Conservation (phyloP, 2,113 vertebrate species). For the Eptesicus fuscus region DNA sequence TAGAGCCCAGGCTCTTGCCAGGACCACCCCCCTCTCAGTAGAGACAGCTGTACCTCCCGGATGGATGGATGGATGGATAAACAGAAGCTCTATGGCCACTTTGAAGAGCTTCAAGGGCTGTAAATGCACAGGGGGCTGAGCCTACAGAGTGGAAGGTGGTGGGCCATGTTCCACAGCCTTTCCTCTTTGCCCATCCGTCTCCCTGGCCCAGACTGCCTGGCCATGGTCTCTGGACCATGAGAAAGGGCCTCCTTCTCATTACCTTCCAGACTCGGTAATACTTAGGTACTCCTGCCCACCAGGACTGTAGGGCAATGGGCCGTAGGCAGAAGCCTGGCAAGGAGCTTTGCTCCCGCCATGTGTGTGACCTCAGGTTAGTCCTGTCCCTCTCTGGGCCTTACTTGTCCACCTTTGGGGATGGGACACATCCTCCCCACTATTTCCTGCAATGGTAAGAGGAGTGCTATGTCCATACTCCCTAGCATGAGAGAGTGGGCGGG, state of each 20-base stretch:
- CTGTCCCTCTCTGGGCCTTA: not conserved
- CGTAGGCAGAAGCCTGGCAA: not conserved
- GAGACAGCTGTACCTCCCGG: not conserved
- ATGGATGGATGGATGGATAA: not conserved
- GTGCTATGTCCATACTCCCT: not conserved
- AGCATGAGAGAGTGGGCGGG: not conserved
- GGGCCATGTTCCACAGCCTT: not conserved
- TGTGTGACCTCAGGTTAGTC: not conserved
- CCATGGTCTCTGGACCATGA: not conserved
- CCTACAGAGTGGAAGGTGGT: not conserved
- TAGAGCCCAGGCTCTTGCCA: not conserved
- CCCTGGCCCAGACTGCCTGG: not conserved
- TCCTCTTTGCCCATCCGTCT: not conserved
- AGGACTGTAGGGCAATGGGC: not conserved
- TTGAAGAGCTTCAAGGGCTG: not conserved
- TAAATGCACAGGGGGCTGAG: not conserved
- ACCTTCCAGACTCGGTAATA: not conserved
- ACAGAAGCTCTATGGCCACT: not conserved
- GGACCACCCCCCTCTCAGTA: no score
- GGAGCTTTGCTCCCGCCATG: not conserved
- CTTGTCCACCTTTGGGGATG: not conserved
- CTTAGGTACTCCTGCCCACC: not conserved
- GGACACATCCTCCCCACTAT: no score
- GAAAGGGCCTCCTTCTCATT: not conserved
- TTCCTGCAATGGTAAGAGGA: not conserved